A percentile compares a stretch with the other conserved stretches of the same genome.
These are phyloP conservation scores for Nannospalax galili DNA, from an alignment of 2,113 vertebrate genomes.

Conservation along the genomic window DNA sequence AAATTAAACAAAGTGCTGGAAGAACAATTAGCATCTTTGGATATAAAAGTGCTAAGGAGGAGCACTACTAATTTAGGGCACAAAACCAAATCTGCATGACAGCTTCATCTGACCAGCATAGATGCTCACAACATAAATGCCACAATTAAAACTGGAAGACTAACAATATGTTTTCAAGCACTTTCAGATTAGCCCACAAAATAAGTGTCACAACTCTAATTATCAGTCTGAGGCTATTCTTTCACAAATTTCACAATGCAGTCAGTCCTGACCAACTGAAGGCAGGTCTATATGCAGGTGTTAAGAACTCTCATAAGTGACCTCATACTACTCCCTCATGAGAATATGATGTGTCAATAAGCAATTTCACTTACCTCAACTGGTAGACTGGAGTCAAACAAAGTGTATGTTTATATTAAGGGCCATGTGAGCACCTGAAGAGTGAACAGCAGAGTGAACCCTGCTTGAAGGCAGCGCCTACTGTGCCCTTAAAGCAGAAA, in stretches of 20 bases:
- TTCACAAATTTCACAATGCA: not conserved
- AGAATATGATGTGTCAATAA: not conserved
- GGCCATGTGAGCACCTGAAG: not conserved
- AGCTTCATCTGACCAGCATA: constrained; percentile 26
- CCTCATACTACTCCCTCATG: not conserved
- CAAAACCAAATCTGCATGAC: constrained; percentile 13
- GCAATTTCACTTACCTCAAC: not conserved
- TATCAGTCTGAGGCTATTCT: not conserved
- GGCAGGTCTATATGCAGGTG: not conserved
- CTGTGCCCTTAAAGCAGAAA: not conserved
- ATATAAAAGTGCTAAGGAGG: constrained; percentile 62
- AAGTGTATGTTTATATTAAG: not conserved
- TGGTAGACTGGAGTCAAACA: not conserved
- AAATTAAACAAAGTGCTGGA: constrained; percentile 68
- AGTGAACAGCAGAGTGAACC: not conserved
- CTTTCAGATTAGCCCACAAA: not conserved
- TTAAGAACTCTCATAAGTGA: not conserved
- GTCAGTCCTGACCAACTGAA: not conserved
- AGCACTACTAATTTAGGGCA: constrained; percentile 42
- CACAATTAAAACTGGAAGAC: not conserved
- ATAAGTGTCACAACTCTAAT: not conserved
- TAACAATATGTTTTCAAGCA: not conserved
- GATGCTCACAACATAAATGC: not conserved
- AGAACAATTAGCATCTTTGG: constrained; percentile 66
- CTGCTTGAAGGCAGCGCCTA: not conserved